Conservation (phyloP, 2,888 invertebrate genomes). For the Acholoe squamosa region DNA sequence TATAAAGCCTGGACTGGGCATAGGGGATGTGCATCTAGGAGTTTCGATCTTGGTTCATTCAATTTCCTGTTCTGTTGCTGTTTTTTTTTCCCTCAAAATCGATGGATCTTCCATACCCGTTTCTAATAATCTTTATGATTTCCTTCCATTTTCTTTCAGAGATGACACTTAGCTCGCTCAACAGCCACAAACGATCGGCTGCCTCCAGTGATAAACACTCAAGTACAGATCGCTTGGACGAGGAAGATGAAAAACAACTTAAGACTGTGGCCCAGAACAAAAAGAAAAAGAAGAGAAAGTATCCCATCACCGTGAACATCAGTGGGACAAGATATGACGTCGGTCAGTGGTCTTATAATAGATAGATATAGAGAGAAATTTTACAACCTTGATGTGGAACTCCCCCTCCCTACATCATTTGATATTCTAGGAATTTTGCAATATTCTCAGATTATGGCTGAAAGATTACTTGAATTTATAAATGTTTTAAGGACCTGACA, state of each 20-base stretch:
- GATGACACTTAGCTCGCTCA: conserved; percentile 51
- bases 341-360: conserved; percentile 74
- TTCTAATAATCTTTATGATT: no score
- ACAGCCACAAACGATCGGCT: conserved; percentile 34
- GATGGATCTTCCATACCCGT: no score
- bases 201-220: conserved; percentile 38
- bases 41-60: no score
- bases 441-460: no score
- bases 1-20: no score
- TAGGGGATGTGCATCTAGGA: no score
- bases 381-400: background rate
- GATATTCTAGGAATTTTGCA: background rate
- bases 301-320: conserved; percentile 79
- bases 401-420: background rate
- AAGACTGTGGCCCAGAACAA: conserved; percentile 66
- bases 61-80: no score
- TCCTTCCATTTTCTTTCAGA: conserved; percentile 6
- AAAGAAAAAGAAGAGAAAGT: conserved; percentile 73
- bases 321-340: conserved; percentile 82
- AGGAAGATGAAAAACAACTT: conserved; percentile 63
- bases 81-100: no score
- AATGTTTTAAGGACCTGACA: no score
- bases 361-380: background rate
- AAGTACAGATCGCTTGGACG: conserved; percentile 53
- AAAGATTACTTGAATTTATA: no score